Evolutionary conservation across 1,140 invertebrate genomes (phyloP).

Genomic region (Pissodes strobi): DNA sequence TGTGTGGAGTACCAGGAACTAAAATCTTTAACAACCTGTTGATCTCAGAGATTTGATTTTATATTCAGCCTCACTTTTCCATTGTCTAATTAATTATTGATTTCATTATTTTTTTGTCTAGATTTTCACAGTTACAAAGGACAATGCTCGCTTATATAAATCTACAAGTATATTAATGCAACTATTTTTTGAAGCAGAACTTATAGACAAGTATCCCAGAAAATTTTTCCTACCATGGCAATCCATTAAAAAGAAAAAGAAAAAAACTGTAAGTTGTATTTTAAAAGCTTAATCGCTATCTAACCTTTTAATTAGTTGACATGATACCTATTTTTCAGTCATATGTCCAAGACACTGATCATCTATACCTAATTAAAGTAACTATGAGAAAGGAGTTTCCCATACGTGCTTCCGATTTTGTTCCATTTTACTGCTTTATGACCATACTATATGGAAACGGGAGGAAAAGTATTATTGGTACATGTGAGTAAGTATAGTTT

Average conservation of each 20-base stretch:
- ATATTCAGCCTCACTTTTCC: too few relatives aligned
- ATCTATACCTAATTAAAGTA: slow-evolving; percentile 44
- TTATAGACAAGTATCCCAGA: slow-evolving; percentile 47
- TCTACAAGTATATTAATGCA: slow-evolving; percentile 39
- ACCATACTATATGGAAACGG: slow-evolving; percentile 42
- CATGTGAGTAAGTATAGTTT: slow-evolving; percentile 27
- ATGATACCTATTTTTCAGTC: too few relatives aligned
- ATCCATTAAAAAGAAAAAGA: too few relatives aligned
- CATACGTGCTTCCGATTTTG: slow-evolving; percentile 29
- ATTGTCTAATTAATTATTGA: too few relatives aligned
- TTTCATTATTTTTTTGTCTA: too few relatives aligned
- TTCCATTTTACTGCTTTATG: slow-evolving; percentile 45
- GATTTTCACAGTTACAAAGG: too few relatives aligned
- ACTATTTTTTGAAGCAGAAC: slow-evolving; percentile 44
- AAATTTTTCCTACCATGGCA: slow-evolving; percentile 52
- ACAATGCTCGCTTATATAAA: slow-evolving; percentile 40
- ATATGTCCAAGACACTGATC: background rate
- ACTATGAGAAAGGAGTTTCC: slow-evolving; percentile 44
- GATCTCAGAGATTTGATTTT: too few relatives aligned
- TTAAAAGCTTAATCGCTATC: too few relatives aligned
- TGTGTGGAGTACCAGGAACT: too few relatives aligned
- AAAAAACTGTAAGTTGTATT: too few relatives aligned
- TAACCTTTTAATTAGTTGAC: too few relatives aligned
- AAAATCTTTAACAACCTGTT: too few relatives aligned
- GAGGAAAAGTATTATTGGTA: slow-evolving; percentile 26